Conservation (phyloP, 2,888 invertebrate species). For the Neria commutata region DNA sequence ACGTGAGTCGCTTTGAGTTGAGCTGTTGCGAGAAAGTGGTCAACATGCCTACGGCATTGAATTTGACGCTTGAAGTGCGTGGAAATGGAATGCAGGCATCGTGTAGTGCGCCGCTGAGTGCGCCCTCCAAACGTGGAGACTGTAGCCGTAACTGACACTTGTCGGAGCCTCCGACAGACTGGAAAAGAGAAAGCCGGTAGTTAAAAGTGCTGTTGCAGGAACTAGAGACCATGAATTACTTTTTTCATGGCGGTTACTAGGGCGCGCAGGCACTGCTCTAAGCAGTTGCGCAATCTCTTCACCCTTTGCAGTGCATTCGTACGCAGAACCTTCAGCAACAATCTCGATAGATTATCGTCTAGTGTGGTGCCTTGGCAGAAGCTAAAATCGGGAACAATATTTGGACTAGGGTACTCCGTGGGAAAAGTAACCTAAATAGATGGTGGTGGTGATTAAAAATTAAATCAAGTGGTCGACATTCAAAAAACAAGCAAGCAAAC, state of each 20-base stretch:
- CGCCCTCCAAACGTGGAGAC: constrained; percentile 60
- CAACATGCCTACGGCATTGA: constrained; percentile 84
- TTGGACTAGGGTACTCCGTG: constrained; percentile 73
- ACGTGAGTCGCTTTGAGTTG: constrained; percentile 71
- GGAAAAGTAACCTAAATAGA: constrained; percentile 71
- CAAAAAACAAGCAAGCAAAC: constrained; percentile 29
- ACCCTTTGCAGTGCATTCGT: constrained; percentile 83
- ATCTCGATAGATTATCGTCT: constrained; percentile 73
- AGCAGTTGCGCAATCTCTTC: constrained; percentile 82
- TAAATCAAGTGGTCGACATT: not conserved
- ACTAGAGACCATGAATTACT: constrained; percentile 32
- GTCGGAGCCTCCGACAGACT: constrained; percentile 51
- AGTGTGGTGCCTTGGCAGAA: constrained; percentile 72
- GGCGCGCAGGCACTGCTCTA: constrained; percentile 83
- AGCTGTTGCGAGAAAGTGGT: constrained; percentile 85
- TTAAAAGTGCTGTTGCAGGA: not conserved
- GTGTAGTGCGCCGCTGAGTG: constrained; percentile 57
- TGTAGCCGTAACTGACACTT: constrained; percentile 58
- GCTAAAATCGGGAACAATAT: constrained; percentile 71
- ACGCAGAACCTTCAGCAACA: constrained; percentile 80
- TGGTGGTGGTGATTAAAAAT: not conserved
- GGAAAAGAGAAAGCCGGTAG: constrained; percentile 11
- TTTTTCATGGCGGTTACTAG: constrained; percentile 70
- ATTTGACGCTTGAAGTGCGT: constrained; percentile 89
- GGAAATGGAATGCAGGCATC: constrained; percentile 93